Conservation (phyloP, 2,797 vertebrate genomes). For the Chloroceryle amazona region DNA sequence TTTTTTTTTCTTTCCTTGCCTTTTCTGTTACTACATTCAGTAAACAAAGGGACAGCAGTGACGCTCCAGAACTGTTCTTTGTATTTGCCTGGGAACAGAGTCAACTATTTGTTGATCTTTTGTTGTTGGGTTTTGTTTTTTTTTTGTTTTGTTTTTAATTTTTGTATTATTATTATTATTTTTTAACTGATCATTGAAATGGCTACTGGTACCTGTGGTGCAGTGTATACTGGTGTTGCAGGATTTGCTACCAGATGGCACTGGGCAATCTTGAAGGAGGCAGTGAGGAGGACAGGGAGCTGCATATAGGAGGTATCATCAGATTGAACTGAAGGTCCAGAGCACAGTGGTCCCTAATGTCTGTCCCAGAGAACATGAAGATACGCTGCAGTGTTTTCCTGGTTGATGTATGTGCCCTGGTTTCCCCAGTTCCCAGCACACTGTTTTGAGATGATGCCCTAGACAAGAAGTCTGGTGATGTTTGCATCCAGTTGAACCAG, state of each 20-base stretch:
- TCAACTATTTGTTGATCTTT: conserved; percentile 64
- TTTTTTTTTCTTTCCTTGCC: conserved; percentile 1
- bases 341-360: fast-evolving
- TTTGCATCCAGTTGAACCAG: neutral
- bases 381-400: neutral
- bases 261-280: neutral
- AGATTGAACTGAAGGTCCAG: neutral
- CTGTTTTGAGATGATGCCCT: neutral
- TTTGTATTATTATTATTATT: neutral
- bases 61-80: neutral
- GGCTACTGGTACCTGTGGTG: neutral
- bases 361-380: fast-evolving
- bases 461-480: neutral
- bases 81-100: conserved; percentile 67
- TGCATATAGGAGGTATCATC: neutral
- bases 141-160: neutral
- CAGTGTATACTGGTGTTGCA: neutral
- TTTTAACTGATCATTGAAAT: neutral
- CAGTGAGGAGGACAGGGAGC: neutral
- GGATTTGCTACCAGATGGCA: neutral
- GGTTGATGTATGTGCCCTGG: neutral
- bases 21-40: conserved; percentile 23
- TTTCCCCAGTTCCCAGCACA: neutral
- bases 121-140: neutral
- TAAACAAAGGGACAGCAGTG: conserved; percentile 63